Evolutionary conservation across 2,888 invertebrate genomes (phyloP).

Genomic region (Diplolepis rosae): DNA sequence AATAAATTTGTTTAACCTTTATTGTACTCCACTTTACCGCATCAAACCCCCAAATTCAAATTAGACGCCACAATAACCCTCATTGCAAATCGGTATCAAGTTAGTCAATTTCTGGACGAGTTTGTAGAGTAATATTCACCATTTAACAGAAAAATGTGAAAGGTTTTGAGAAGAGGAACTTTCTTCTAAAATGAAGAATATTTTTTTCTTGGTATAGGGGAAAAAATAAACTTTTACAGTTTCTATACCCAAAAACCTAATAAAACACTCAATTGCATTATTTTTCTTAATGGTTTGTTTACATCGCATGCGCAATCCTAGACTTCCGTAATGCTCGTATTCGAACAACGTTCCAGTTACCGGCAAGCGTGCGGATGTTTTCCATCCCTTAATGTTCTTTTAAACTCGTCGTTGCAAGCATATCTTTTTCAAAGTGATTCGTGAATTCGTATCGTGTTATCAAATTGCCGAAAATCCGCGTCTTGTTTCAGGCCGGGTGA

Average conservation of each 20-base stretch:
- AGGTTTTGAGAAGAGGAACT: too few relatives aligned
- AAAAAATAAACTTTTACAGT: neutral
- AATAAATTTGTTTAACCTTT: too few relatives aligned
- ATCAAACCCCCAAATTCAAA: too few relatives aligned
- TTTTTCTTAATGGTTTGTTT: slow-evolving; percentile 64
- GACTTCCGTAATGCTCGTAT: slow-evolving; percentile 44
- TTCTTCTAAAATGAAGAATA: too few relatives aligned
- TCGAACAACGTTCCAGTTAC: slow-evolving; percentile 60
- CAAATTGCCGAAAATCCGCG: neutral
- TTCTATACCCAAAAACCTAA: neutral
- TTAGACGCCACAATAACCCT: too few relatives aligned
- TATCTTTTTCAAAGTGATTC: slow-evolving; percentile 8
- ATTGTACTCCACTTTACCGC: too few relatives aligned
- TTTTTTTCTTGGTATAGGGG: too few relatives aligned
- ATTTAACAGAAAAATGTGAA: too few relatives aligned
- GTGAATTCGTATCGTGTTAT: neutral
- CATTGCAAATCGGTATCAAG: too few relatives aligned
- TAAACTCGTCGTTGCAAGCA: neutral
- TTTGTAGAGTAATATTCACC: too few relatives aligned
- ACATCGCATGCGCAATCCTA: slow-evolving; percentile 65
- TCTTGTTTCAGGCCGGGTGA: neutral
- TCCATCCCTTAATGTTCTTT: slow-evolving; percentile 49
- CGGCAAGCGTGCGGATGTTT: slow-evolving; percentile 66
- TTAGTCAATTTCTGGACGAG: too few relatives aligned
- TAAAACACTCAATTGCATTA: slow-evolving; percentile 19